phyloP scores from a whole-genome alignment of 2,797 vertebrate species.

The Channallabes apus region DNA sequence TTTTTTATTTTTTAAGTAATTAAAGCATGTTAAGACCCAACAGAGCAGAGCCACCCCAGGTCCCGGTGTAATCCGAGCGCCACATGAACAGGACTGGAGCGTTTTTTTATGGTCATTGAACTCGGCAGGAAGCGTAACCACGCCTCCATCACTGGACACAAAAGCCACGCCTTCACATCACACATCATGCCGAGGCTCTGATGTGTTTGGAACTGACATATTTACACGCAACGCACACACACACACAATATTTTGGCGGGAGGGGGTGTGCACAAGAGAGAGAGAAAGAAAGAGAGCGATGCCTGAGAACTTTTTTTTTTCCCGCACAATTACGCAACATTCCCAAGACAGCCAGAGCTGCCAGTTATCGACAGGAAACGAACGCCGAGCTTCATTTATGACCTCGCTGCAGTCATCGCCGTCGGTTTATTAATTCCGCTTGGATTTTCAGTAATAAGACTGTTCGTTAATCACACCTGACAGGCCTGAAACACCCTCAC shows the following conservation, averaged over 20 bases:
- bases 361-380: constrained; percentile 16
- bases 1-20: too few species aligned
- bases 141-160: background rate
- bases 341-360: background rate
- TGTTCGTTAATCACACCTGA: constrained; percentile 20
- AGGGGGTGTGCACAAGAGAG: background rate
- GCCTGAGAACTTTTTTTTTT: background rate
- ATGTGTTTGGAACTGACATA: background rate
- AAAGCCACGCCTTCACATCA: background rate
- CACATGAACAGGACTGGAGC: too few species aligned
- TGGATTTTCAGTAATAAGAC: constrained; percentile 18
- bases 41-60: too few species aligned
- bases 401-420: background rate
- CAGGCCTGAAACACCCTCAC: constrained; percentile 10
- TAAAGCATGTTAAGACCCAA: too few species aligned
- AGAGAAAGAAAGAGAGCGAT: background rate
- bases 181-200: background rate
- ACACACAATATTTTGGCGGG: background rate
- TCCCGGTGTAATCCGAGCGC: too few species aligned
- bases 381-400: background rate
- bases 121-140: background rate
- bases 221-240: background rate
- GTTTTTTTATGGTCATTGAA: background rate
- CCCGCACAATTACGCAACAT: background rate
- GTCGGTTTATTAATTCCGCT: constrained; percentile 31